These are phyloP conservation scores for Syrphus vitripennis DNA, from an alignment of 2,888 invertebrate species.

Conservation along the genomic window DNA sequence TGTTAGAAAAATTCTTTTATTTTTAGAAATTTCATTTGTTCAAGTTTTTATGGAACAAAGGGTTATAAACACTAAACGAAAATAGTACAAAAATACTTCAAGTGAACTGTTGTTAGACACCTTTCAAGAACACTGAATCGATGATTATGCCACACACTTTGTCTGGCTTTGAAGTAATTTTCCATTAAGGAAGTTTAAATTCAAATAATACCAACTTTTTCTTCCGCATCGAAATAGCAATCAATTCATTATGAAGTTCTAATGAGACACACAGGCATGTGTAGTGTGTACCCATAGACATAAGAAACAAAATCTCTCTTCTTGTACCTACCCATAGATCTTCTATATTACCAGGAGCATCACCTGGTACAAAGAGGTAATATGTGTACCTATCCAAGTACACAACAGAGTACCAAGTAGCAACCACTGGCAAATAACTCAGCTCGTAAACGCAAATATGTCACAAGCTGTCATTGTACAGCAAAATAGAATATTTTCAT, in stretches of 20 bases:
- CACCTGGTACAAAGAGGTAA: background rate
- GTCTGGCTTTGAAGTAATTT: background rate
- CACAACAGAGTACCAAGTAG: background rate
- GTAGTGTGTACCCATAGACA: background rate
- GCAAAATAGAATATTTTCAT: background rate
- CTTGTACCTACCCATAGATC: background rate
- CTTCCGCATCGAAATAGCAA: conserved; percentile 41
- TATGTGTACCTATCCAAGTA: background rate
- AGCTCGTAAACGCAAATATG: conserved; percentile 38
- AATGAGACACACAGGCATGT: conserved; percentile 44
- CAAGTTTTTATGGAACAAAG: background rate
- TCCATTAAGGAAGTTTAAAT: conserved; percentile 21
- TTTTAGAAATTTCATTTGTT: background rate
- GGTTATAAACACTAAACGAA: background rate
- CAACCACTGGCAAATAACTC: conserved; percentile 37
- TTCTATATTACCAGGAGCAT: background rate
- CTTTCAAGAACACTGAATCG: background rate
- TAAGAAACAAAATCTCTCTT: conserved; percentile 20
- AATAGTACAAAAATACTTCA: background rate
- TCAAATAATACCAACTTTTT: conserved; percentile 1
- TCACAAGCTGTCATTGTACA: conserved; percentile 54
- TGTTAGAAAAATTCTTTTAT: too few species aligned
- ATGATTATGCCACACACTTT: background rate
- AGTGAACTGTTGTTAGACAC: background rate
- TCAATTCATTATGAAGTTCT: conserved; percentile 55